Evolutionary conservation across 2,113 vertebrate species (phyloP).

Genomic region (Microcebus griseorufus): DNA sequence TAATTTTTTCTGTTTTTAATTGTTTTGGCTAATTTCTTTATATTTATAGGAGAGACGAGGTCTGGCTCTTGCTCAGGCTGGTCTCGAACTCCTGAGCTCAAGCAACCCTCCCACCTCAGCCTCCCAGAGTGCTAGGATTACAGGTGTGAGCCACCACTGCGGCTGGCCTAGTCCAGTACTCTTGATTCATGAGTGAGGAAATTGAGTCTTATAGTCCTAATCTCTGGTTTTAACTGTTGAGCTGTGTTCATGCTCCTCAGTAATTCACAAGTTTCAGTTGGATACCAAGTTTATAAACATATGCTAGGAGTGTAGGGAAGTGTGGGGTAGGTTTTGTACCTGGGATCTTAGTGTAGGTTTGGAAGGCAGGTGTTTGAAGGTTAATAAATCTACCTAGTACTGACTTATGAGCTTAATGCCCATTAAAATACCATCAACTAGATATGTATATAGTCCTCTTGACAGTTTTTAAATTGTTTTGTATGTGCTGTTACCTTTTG

Average conservation of each 20-base stretch:
- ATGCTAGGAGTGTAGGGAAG: rapidly evolving
- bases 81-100: no score
- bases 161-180: no score
- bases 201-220: rapidly evolving
- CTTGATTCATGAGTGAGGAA: rapidly evolving
- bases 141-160: no score
- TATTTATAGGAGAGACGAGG: no score
- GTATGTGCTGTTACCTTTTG: neutral
- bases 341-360: neutral
- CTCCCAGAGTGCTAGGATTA: no score
- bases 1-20: no score
- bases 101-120: no score
- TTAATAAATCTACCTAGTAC: no score
- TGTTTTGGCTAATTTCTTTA: no score
- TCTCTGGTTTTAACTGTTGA: neutral
- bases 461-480: neutral
- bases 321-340: neutral
- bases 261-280: neutral
- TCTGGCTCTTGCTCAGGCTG: no score
- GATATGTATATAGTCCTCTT: rapidly evolving
- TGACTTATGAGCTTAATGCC: no score
- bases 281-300: rapidly evolving
- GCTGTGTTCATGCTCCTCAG: neutral
- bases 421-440: neutral
- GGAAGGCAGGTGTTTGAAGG: rapidly evolving